Conservation (phyloP, 30 jellyfish, hydroid and myxozoan genomes). For the Pseudorhiza aurosa region DNA sequence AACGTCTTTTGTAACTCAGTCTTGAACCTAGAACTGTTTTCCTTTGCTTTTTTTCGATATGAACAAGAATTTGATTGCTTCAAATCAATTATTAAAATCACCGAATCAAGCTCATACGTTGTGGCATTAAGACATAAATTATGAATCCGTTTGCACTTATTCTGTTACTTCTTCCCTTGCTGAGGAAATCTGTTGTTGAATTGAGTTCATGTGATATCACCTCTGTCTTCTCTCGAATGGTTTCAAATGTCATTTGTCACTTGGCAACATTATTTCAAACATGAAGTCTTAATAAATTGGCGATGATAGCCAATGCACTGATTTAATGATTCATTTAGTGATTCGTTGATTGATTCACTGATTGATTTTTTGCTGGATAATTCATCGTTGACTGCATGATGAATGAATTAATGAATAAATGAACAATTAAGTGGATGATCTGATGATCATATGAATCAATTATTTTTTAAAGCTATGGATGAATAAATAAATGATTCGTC, state of each 20-base stretch:
- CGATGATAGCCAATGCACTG: too few relatives aligned
- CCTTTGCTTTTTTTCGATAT: too few relatives aligned
- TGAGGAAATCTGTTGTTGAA: neutral
- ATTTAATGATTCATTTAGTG: neutral
- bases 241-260: too few relatives aligned
- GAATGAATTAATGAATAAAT: neutral
- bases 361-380: neutral
- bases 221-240: too few relatives aligned
- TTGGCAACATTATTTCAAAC: too few relatives aligned
- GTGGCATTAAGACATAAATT: slow-evolving; percentile 6
- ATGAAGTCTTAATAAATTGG: too few relatives aligned
- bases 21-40: too few relatives aligned
- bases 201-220: neutral
- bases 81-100: slow-evolving; percentile 1
- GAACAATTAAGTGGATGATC: neutral
- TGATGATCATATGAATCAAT: too few relatives aligned
- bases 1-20: too few relatives aligned
- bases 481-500: neutral
- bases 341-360: neutral
- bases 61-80: too few relatives aligned
- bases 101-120: neutral
- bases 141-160: neutral
- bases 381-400: neutral
- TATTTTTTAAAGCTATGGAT: too few relatives aligned
- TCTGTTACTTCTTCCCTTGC: neutral